Evolutionary conservation across 2,113 vertebrate species (phyloP).

Genomic region (Tragelaphus buxtoni): DNA sequence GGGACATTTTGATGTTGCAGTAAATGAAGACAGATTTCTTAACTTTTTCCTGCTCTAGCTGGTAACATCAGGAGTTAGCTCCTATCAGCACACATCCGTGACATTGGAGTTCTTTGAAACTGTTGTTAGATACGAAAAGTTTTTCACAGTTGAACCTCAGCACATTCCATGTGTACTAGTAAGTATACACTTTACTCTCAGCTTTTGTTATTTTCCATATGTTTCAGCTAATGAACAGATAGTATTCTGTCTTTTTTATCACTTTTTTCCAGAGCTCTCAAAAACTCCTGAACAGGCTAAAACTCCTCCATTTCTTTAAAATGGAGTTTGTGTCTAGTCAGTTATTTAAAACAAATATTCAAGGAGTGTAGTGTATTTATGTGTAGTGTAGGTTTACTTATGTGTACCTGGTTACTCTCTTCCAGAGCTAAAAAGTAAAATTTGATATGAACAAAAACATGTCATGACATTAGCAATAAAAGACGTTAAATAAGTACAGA

Average conservation of each 20-base stretch:
- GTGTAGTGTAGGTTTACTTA: neutral
- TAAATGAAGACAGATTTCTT: slow-evolving; percentile 37
- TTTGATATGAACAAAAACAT: neutral
- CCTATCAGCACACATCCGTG: slow-evolving; percentile 94
- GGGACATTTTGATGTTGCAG: neutral
- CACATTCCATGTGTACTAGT: slow-evolving; percentile 96
- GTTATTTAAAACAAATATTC: neutral
- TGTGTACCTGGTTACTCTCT: neutral
- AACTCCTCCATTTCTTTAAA: neutral
- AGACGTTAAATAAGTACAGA: neutral
- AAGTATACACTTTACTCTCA: slow-evolving; percentile 71
- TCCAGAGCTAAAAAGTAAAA: neutral
- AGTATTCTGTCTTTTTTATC: neutral
- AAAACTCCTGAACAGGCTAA: neutral
- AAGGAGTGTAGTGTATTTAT: neutral
- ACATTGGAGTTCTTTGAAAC: slow-evolving; percentile 98
- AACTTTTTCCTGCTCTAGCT: slow-evolving; percentile 81
- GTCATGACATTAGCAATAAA: neutral
- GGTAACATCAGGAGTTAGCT: slow-evolving; percentile 93
- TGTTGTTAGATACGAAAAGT: slow-evolving; percentile 96
- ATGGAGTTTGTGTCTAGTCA: neutral
- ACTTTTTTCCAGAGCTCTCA: neutral
- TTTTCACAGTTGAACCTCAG: slow-evolving; percentile 95
- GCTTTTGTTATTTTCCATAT: neutral
- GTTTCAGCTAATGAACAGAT: neutral